phyloP scores from a whole-genome alignment of 1,140 invertebrate genomes.

The Pentalonia nigronervosa region DNA sequence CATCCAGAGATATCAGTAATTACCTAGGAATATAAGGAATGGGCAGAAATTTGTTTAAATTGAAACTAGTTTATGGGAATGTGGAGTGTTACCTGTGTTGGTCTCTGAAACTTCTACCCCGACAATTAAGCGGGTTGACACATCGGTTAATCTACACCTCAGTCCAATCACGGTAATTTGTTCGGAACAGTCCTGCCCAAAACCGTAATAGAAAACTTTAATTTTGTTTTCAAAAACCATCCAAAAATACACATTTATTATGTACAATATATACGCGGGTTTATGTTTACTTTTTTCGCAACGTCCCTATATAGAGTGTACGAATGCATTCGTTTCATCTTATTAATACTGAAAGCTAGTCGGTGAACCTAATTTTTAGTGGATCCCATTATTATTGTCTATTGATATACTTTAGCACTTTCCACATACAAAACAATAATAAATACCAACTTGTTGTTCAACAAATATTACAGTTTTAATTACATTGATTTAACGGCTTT shows the following conservation, averaged over 20 bases:
- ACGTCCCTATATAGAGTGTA: not conserved
- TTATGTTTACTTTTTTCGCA: not conserved
- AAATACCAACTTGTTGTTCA: not conserved
- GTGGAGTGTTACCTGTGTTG: not conserved
- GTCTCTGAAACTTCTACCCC: no score
- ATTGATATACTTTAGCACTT: not conserved
- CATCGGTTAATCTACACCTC: not conserved
- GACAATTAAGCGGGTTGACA: not conserved
- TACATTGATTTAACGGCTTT: not conserved
- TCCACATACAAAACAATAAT: not conserved
- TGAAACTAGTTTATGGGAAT: not conserved
- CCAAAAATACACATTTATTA: not conserved
- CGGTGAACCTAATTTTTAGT: not conserved
- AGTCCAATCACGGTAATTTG: not conserved
- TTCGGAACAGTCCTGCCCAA: not conserved
- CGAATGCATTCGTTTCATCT: not conserved
- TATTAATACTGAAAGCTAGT: not conserved
- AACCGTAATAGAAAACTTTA: conserved; percentile 10
- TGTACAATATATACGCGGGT: no score
- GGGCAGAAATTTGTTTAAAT: not conserved
- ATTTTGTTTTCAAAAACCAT: not conserved
- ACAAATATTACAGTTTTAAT: not conserved
- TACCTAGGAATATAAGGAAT: not conserved
- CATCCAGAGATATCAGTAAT: not conserved
- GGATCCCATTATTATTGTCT: not conserved